Base-by-base conservation (phyloP, 2,797 vertebrate genomes). In the Neostethus bicornis region DNA sequence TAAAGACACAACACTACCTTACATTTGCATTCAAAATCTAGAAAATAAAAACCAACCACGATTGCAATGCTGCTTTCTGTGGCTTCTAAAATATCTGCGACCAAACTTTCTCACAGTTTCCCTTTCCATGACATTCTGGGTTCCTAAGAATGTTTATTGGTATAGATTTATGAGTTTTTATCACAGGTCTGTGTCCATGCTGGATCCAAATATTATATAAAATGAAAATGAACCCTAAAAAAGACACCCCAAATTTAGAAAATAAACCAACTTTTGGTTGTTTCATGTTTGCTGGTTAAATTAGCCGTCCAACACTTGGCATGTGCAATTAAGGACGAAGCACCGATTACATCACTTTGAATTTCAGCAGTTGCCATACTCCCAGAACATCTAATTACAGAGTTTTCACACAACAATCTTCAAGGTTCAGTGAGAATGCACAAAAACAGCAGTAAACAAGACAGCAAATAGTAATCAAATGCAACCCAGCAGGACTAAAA, bases 351-450 rank as follows among this genome's bases (percentile, higher is more conserved):
- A 79, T 84, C 83, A 81, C 66, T 76, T 50, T 66, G 62, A 68
- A 72, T 77, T 80, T 73, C 65, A 75, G 39, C 13, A 3, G 63
- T 66, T 77, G 72, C 64, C 66, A 69, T 29, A 65, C 60, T 79
- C 58, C 81, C 81, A 68, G 61, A 75, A 80, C 76, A 81, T 80
- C 70, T 83, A 75, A 88, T 85, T 85, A 85, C 25, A 31, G 45
- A 48, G 59, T 59, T 49, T 80, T 79, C 66, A 48, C 61, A 75
- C 63, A 67, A 70, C 45, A 70, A 38, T 75, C 66, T 80, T 67
- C 21, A 70, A 81, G 49, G 65, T 73, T 78, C 54, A 66, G 51
- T 0, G 11, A 61, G 49, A 75, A 73, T 34, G 44, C 47, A 77
- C 37, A 57, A 64, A 80, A 78, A 77, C 70, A 74, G 55, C 68